Conservation (phyloP, 53 echinoderm and acorn worm species). For the Actinopyga echinites region DNA sequence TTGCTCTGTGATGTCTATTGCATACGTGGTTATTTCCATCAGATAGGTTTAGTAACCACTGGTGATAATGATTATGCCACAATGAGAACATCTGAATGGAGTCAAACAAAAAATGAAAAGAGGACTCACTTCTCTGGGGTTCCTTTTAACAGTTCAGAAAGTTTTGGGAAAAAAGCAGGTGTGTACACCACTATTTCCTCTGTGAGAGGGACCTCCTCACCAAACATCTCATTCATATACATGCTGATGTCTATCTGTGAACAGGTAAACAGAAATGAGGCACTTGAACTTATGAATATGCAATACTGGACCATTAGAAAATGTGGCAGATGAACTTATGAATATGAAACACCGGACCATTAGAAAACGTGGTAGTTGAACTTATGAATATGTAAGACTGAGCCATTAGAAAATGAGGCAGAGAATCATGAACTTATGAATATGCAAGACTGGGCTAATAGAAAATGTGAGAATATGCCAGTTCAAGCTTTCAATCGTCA, state of each 20-base stretch:
- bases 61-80: too few relatives aligned
- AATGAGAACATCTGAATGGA: too few relatives aligned
- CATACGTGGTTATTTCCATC: too few relatives aligned
- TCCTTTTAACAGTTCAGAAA: conserved; percentile 57
- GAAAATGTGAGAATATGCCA: not conserved
- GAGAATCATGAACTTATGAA: not conserved
- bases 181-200: conserved; percentile 72
- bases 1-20: too few relatives aligned
- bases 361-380: not conserved
- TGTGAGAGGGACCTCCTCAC: conserved; percentile 38
- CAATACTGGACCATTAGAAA: too few relatives aligned
- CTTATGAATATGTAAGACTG: not conserved
- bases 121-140: conserved; percentile 58
- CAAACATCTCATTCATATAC: conserved; percentile 64
- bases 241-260: conserved; percentile 66
- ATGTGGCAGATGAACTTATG: not conserved
- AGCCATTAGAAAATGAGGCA: too few relatives aligned
- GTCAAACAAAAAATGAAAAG: too few relatives aligned
- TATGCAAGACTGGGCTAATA: too few relatives aligned
- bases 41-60: too few relatives aligned
- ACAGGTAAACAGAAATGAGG: not conserved
- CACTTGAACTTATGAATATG: not conserved
- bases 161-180: conserved; percentile 61
- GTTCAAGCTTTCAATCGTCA: not conserved
- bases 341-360: too few relatives aligned